Percentiles rank a stretch among this genome's conserved stretches.
These are phyloP conservation scores for Nyctibius grandis DNA, from an alignment of 2,797 vertebrate genomes.

Conservation along the genomic window DNA sequence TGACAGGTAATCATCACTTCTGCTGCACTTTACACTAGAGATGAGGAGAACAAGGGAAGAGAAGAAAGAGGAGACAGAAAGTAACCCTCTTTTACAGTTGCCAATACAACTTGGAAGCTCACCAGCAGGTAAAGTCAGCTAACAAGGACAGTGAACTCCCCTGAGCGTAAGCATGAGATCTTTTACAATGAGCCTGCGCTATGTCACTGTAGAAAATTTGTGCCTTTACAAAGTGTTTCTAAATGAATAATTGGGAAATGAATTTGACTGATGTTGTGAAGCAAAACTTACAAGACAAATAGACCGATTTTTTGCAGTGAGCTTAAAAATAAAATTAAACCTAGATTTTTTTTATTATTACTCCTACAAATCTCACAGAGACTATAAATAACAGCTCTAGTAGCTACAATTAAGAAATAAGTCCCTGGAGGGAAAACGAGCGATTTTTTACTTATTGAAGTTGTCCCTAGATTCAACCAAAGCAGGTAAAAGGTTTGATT, in stretches of 20 bases:
- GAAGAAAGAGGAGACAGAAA: not conserved
- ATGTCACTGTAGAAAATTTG: not conserved
- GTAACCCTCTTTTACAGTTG: not conserved
- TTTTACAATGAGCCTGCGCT: not conserved
- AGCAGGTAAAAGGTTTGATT: conserved; percentile 61
- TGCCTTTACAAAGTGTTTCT: not conserved
- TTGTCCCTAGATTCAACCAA: conserved; percentile 56
- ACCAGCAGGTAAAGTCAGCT: not conserved
- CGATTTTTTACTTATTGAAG: conserved; percentile 79
- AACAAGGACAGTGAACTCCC: not conserved
- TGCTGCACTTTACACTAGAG: not conserved
- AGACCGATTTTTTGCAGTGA: not conserved
- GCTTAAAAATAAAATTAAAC: not conserved
- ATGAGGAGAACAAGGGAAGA: not conserved
- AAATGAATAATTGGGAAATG: not conserved
- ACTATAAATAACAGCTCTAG: not conserved
- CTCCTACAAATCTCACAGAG: not conserved
- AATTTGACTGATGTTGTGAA: not conserved
- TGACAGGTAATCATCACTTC: not conserved
- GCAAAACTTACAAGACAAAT: not conserved
- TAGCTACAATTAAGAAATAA: conserved; percentile 57
- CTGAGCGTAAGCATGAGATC: not conserved
- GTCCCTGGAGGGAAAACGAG: conserved; percentile 64
- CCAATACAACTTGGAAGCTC: not conserved
- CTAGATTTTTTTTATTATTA: not conserved